A percentile compares a stretch with the other conserved stretches of the same genome.
Evolutionary conservation across 2,797 vertebrate genomes (phyloP).

Genomic region (Rhabdomys pumilio): DNA sequence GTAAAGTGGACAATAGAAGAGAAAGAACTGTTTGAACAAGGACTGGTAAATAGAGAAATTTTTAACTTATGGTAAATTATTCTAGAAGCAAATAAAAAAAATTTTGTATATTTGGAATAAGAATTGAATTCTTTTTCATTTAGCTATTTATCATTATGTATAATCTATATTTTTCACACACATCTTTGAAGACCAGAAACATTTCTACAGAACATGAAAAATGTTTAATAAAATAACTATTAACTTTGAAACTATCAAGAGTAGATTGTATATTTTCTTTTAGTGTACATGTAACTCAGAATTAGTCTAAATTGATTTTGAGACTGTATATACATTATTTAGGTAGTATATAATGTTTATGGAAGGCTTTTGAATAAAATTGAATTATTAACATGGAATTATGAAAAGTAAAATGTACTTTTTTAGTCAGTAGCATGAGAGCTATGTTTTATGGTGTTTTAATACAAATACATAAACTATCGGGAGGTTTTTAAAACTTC

Average conservation of each 20-base stretch:
- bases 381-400: slow-evolving; percentile 55
- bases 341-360: slow-evolving; percentile 14
- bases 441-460: slow-evolving; percentile 30
- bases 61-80: slow-evolving; percentile 80
- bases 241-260: slow-evolving; percentile 21
- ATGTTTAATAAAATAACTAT: slow-evolving; percentile 56
- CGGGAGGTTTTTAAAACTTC: slow-evolving; percentile 49
- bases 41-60: slow-evolving; percentile 92
- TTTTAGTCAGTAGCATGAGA: slow-evolving; percentile 39
- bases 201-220: slow-evolving; percentile 53
- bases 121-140: slow-evolving; percentile 51
- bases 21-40: slow-evolving; percentile 97
- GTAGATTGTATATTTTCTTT: slow-evolving; percentile 54
- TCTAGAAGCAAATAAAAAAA: slow-evolving; percentile 64
- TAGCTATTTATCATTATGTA: slow-evolving; percentile 48
- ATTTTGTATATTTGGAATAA: neutral
- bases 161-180: slow-evolving; percentile 33
- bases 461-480: slow-evolving; percentile 33
- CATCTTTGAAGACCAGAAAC: slow-evolving; percentile 58
- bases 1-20: slow-evolving; percentile 96
- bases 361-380: slow-evolving; percentile 55
- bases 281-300: slow-evolving; percentile 31
- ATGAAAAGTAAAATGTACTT: slow-evolving; percentile 59
- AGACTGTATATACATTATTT: slow-evolving; percentile 22
- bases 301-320: slow-evolving; percentile 58